A percentile compares a stretch with the other conserved stretches of the same genome.
phyloP scores from a whole-genome alignment of 2,888 invertebrate genomes.

The Dromius quadrimaculatus region DNA sequence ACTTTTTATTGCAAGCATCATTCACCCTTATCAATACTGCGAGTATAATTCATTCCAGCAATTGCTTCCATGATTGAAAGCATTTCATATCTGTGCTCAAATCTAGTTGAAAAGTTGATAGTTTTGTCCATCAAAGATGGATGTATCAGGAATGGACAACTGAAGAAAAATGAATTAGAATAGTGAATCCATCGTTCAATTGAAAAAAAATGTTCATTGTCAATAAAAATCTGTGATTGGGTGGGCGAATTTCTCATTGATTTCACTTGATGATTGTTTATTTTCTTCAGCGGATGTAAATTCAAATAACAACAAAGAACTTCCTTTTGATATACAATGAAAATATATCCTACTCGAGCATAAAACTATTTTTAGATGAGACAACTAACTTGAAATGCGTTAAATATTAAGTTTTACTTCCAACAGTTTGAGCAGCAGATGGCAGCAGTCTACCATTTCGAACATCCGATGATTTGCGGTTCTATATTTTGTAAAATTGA shows the following conservation, averaged over 20 bases:
- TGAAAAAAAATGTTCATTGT: too few species aligned
- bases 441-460: constrained; percentile 36
- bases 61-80: too few species aligned
- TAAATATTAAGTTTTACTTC: constrained; percentile 40
- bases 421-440: constrained; percentile 23
- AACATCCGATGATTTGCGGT: constrained; percentile 39
- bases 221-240: too few species aligned
- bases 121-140: too few species aligned
- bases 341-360: constrained; percentile 33
- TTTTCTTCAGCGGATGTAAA: constrained; percentile 32
- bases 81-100: too few species aligned
- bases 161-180: too few species aligned
- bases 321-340: constrained; percentile 38
- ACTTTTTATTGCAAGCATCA: constrained; percentile 42
- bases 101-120: too few species aligned
- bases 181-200: too few species aligned
- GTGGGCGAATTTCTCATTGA: constrained; percentile 33
- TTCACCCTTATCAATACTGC: too few species aligned
- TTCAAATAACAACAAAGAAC: constrained; percentile 39
- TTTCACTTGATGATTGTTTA: constrained; percentile 15
- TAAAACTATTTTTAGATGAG: constrained; percentile 39
- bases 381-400: constrained; percentile 37
- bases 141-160: too few species aligned
- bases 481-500: too few species aligned
- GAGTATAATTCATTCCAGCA: too few species aligned